Percentiles rank a stretch among this genome's conserved stretches.
Conservation (phyloP, 2,797 vertebrate genomes). For the Phrynocephalus guinanensis region DNA sequence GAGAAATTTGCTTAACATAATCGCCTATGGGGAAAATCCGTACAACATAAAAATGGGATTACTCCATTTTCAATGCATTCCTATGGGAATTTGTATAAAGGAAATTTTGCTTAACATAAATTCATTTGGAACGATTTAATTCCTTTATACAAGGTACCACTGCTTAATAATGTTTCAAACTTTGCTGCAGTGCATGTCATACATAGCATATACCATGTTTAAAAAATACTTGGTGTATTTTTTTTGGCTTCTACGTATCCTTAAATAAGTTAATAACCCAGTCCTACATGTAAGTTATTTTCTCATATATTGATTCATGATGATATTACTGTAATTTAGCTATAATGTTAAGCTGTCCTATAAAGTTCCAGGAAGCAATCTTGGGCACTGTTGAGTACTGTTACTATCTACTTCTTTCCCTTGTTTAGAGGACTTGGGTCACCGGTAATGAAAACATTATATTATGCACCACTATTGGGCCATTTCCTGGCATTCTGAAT, state of each 20-base stretch:
- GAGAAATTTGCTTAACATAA: too few species aligned
- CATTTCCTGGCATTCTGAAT: too few species aligned
- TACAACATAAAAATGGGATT: too few species aligned
- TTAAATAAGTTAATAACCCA: background rate
- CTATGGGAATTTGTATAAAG: too few species aligned
- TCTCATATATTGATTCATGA: background rate
- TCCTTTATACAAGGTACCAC: too few species aligned
- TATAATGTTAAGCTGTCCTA: background rate
- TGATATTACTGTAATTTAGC: background rate
- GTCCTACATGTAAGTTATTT: constrained; percentile 2
- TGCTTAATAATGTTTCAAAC: background rate
- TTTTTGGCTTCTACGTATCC: background rate
- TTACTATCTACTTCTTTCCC: background rate
- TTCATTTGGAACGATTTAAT: too few species aligned
- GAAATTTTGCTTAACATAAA: too few species aligned
- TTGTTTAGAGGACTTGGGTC: background rate
- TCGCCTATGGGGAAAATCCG: too few species aligned
- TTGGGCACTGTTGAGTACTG: background rate
- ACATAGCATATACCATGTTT: background rate
- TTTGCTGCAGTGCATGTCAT: background rate
- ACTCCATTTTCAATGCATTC: too few species aligned
- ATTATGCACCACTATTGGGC: too few species aligned
- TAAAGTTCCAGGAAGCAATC: background rate
- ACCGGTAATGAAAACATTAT: too few species aligned
- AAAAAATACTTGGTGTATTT: constrained; percentile 11